phyloP scores from a whole-genome alignment of 2,888 invertebrate species.

The Agrochola lota region DNA sequence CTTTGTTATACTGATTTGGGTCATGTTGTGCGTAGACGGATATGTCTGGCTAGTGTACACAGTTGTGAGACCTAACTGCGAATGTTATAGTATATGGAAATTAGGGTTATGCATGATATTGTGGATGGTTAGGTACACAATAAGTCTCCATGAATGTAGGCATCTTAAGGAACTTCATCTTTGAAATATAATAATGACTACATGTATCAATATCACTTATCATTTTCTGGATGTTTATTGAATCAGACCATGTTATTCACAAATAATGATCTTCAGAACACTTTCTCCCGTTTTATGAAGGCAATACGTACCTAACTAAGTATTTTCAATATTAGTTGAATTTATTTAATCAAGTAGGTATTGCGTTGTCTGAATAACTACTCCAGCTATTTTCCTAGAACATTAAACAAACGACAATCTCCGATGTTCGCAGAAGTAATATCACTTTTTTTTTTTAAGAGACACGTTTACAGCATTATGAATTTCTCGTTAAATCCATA shows the following conservation, averaged over 20 bases:
- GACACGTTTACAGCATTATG: background rate
- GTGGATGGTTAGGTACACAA: background rate
- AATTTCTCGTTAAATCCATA: background rate
- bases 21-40: constrained; percentile 37
- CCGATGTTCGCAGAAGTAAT: background rate
- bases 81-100: background rate
- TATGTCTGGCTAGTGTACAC: constrained; percentile 23
- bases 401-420: constrained; percentile 3
- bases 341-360: background rate
- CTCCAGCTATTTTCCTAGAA: constrained; percentile 2
- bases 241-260: background rate
- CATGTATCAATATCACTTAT: background rate
- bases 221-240: background rate
- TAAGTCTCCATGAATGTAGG: background rate
- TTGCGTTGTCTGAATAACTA: background rate
- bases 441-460: background rate
- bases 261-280: background rate
- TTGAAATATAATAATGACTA: background rate
- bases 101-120: background rate
- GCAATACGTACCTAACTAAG: background rate
- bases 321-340: constrained; percentile 10
- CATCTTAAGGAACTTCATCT: too few relatives aligned
- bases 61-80: background rate
- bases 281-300: background rate
- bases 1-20: constrained; percentile 61